Base-by-base conservation (phyloP, 2,888 invertebrate genomes). In the Cryptocephalus moraei region DNA sequence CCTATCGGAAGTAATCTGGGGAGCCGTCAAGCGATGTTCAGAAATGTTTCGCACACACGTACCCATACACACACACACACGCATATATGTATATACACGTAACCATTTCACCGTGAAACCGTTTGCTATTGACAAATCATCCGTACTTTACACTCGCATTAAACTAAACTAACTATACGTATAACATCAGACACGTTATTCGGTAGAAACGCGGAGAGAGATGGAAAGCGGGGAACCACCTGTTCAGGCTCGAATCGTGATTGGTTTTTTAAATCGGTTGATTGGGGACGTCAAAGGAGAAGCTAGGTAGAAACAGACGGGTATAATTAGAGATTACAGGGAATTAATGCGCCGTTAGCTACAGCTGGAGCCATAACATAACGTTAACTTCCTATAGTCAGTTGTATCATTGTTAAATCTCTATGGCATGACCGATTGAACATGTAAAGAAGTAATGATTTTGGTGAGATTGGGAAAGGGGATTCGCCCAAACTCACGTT, bases 51-150 rank as follows among this genome's bases (percentile, higher is more conserved):
- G 22, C 22, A 22, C 22, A 22, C 22, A 22, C 22, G 22, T 22
- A 22, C 22, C 3, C 22, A 22, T 6, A 22, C 22, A 22, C 22
- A 6, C 6, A 22, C 22, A 22, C 22, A 22, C 22, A 22, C 6
- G 6, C 22, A 22, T 6, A 22, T 6, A 22, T 6, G 22, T 6
- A 22, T 22, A 22, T 22, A 53, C 64, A 62, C 62, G 66, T 62
- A 66, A 62, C 64, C 65, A 64, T 64, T 67, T 66, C 61, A 67
- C 64, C 65, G 68, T 67, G 63, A 69, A 68, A 68, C 68, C 61
- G 69, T 69, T 69, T 69, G 69, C 65, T 68, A 66, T 66, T 60
- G 64, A 63, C 67, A 68, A 69, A 68, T 68, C 69, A 68, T 67
- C 67, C 67, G 67, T 69, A 56, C 58, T 59, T 63, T 63, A 62